phyloP scores from a whole-genome alignment of 1,140 invertebrate genomes.

The Heterodera carotae region DNA sequence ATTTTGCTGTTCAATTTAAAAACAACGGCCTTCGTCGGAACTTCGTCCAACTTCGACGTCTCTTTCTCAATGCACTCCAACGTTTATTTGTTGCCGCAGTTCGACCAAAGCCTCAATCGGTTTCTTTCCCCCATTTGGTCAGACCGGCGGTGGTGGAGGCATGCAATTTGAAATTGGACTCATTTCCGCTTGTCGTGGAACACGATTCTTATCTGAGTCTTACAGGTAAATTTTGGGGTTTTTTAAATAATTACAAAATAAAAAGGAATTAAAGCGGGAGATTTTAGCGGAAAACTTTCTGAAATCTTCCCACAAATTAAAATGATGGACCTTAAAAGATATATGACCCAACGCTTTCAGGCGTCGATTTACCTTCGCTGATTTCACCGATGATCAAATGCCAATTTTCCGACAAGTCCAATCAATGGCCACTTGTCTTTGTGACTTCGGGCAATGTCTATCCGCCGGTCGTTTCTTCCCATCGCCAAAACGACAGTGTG shows the following conservation, averaged over 20 bases:
- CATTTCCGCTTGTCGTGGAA: neutral
- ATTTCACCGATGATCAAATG: neutral
- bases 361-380: neutral
- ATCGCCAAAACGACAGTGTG: neutral
- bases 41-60: neutral
- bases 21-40: neutral
- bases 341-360: neutral
- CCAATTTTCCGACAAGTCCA: neutral
- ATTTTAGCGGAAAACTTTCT: too few relatives aligned
- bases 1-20: neutral
- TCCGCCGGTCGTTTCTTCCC: neutral
- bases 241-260: too few relatives aligned
- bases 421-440: neutral
- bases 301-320: neutral
- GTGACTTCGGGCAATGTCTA: neutral
- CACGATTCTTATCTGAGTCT: neutral
- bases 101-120: neutral
- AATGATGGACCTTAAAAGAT: neutral
- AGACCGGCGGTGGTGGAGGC: neutral
- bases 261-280: too few relatives aligned
- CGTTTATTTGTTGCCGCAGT: neutral
- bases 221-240: neutral
- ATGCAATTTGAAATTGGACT: neutral
- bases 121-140: neutral
- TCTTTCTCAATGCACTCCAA: neutral